Percentiles rank a stretch among this genome's conserved stretches.
Evolutionary conservation across 2,797 vertebrate genomes (phyloP).

Genomic region (Sebastes matsubarae): DNA sequence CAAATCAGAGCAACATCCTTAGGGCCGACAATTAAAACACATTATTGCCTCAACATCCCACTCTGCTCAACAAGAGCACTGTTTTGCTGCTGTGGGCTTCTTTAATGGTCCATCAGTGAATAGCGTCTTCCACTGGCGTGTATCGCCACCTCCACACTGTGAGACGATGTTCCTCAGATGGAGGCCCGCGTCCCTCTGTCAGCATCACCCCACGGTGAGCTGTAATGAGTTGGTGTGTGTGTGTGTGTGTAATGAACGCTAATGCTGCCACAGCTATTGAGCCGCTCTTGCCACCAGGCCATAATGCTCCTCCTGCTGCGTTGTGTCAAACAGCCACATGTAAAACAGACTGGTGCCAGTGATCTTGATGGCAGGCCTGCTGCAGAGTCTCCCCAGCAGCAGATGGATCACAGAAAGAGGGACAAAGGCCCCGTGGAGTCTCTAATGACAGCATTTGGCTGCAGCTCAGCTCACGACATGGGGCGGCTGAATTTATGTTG

Average conservation of each 20-base stretch:
- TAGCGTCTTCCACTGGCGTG: constrained; percentile 17
- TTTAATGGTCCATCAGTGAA: constrained; percentile 62
- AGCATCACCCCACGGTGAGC: constrained; percentile 69
- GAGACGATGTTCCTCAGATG: constrained; percentile 32
- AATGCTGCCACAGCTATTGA: constrained; percentile 56
- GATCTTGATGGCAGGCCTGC: constrained; percentile 49
- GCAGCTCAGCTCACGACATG: constrained; percentile 14
- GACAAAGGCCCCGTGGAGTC: constrained; percentile 53
- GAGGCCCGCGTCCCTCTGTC: constrained; percentile 45
- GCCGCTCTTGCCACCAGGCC: constrained; percentile 49
- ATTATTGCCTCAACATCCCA: constrained; percentile 41
- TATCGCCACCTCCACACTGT: constrained; percentile 42
- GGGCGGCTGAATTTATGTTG: constrained; percentile 43
- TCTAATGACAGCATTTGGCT: constrained; percentile 53
- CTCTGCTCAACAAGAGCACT: constrained; percentile 31
- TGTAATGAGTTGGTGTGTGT: constrained; percentile 62
- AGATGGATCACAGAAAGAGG: constrained; percentile 64
- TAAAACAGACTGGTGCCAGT: constrained; percentile 59
- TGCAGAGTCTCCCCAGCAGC: constrained; percentile 55
- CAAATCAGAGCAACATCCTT: neutral
- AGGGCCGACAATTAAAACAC: constrained; percentile 35
- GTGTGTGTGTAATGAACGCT: constrained; percentile 57
- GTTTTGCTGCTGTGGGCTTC: constrained; percentile 46
- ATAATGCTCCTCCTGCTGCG: constrained; percentile 58
- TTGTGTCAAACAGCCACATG: constrained; percentile 64